A percentile compares a stretch with the other conserved stretches of the same genome.
phyloP scores from a whole-genome alignment of 2,113 vertebrate genomes.

The Phalacrocorax brasilianus region DNA sequence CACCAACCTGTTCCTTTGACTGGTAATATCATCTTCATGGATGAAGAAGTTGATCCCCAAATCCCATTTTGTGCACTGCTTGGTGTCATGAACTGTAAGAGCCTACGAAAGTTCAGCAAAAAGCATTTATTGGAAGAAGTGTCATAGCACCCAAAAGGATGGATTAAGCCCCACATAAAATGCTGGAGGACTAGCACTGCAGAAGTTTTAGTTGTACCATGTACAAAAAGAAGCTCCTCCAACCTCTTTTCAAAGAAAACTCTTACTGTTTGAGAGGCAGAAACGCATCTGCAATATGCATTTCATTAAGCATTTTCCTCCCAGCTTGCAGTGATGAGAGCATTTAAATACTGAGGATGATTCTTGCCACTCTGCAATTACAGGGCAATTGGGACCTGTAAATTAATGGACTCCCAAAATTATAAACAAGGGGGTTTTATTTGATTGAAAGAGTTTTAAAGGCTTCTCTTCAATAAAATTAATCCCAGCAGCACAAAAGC shows the following conservation, averaged over 20 bases:
- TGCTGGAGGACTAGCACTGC: background rate
- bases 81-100: constrained; percentile 92
- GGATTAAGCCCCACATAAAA: background rate
- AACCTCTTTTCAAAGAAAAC: background rate
- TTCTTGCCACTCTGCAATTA: background rate
- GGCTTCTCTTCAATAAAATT: background rate
- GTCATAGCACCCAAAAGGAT: background rate
- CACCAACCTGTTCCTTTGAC: constrained; percentile 85
- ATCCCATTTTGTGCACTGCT: constrained; percentile 85
- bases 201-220: background rate
- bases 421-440: background rate
- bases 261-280: background rate
- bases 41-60: constrained; percentile 96
- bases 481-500: background rate
- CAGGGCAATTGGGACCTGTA: background rate
- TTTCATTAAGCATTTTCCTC: background rate
- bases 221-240: background rate
- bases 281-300: background rate
- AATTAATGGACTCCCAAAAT: background rate
- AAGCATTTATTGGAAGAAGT: background rate
- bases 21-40: constrained; percentile 86
- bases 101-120: constrained; percentile 68
- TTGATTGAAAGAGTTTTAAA: background rate
- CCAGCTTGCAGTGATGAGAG: background rate
- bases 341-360: background rate